Evolutionary conservation across 2,888 invertebrate species (phyloP), one percentile per base, ranked within the genome.

Genomic region (Julus scanicus): DNA sequence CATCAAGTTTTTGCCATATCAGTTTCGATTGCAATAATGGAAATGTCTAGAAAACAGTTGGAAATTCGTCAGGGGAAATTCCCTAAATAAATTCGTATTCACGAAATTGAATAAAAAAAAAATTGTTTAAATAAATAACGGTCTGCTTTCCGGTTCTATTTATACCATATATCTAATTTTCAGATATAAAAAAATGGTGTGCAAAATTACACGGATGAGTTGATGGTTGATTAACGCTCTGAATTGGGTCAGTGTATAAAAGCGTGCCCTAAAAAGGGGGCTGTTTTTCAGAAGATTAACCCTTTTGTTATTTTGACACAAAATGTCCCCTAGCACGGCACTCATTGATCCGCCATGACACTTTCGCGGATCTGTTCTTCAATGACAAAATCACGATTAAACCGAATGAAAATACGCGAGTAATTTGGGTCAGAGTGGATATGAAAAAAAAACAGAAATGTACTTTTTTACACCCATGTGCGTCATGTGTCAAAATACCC

Each of bases 201-300:
- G 5, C 6, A 63, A 63, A 63, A 63, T 63, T n/a, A 63, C 63
- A 63, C 63, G 63, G 63, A 63, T 20, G 63, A 63, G 20, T 4
- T 63, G 63, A n/a, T 63, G 5, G 15, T 6, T 57, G 49, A 49
- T 57, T 57, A 57, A 57, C 57, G 57, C 57, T 4, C 13, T 9
- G 63, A 63, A 20, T 63, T 63, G 63, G 63, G 63, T 63, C 63
- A 63, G 20, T 63, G 63, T 63, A 63, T n/a, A 63, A 63, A 63
- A 3, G 63, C 20, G 20, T 20, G 63, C 4, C 57, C 57, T 57
- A 17, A 48, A 48, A 48, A 48, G 48, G 5, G 48, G 8, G 5
- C 53, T 63, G n/a, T 63, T 63, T 20, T 20, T 20, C 63, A n/a
- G 63, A 63, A 63, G 20, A 63, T 63, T 20, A 63, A 15, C n/a